Base-by-base conservation (phyloP, 2,888 invertebrate genomes). In the Linnaemya vulpina region DNA sequence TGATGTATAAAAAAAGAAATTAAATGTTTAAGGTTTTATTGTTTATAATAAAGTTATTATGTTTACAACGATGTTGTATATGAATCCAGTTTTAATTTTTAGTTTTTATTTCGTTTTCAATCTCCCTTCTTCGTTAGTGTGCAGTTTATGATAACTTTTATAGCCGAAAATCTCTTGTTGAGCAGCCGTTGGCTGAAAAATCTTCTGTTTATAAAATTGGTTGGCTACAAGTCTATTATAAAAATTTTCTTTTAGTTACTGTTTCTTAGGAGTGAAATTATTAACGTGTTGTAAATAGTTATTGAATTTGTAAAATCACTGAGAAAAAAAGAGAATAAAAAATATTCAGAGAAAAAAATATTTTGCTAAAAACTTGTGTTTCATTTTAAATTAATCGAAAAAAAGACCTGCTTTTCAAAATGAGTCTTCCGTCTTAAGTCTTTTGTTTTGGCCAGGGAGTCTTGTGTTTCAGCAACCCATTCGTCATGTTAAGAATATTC, bases 281-380 rank as follows among this genome's bases (percentile, higher is more conserved):
- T 51, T 70, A 17, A 55, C 22, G 10, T 43, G 78, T 73, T 83
- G 74, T 83, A 83, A 15, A 83, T 79, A 79, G 75, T 79, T 79
- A 79, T 76, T 65, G 75, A 74, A 62, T 63, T 63, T 49, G 58
- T 75, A 71, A 71, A 71, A 73, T 79, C 79, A 80, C 80, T 84
- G 84, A 84, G 84, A 84, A 60, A 62, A 74, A 40, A 60, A 79
- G 25, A 5, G 3, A 25, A 46, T 30, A 55, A 55, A 71, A 5
- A 76, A 70, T 15, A 22, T 63, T 70, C 40, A 2, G 15, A 11
- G 63, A 68, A 79, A 80, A 84, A 65, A 13, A 58, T n/a, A 76
- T 67, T 67, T 75, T 53, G 68, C 74, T 75, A 3, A 53, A 22
- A 78, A 62, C 20, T 20, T 55, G 51, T 74, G 53, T 82, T 82